These are phyloP conservation scores for Astyanax mexicanus DNA, from an alignment of 2,797 vertebrate genomes.

Conservation along the genomic window DNA sequence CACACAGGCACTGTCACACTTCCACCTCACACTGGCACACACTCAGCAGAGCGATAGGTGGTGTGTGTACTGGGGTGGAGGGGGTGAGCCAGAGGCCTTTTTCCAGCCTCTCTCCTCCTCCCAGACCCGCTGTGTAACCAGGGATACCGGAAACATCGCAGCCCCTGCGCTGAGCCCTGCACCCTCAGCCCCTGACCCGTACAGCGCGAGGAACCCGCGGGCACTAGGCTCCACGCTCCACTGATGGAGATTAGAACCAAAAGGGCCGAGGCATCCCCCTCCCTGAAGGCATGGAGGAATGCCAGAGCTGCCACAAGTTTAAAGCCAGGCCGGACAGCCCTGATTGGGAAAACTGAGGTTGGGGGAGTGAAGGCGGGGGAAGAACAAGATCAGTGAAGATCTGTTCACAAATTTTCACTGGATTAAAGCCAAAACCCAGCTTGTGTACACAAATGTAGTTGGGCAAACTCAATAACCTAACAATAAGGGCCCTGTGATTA, in stretches of 20 bases:
- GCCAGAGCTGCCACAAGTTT: slow-evolving; percentile 75
- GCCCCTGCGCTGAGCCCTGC: slow-evolving; percentile 67
- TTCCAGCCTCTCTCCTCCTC: slow-evolving; percentile 51
- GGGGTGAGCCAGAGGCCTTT: slow-evolving; percentile 12
- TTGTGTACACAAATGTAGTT: too few species aligned
- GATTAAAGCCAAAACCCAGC: not conserved
- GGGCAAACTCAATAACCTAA: too few species aligned
- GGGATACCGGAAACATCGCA: slow-evolving; percentile 81
- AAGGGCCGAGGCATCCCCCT: slow-evolving; percentile 59
- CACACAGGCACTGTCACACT: slow-evolving; percentile 71
- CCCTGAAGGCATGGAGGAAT: slow-evolving; percentile 69
- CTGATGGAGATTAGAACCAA: slow-evolving; percentile 77
- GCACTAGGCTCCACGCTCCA: slow-evolving; percentile 72
- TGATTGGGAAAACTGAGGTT: slow-evolving; percentile 38
- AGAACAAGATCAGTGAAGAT: slow-evolving; percentile 21
- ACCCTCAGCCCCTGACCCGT: slow-evolving; percentile 52
- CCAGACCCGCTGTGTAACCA: slow-evolving; percentile 78
- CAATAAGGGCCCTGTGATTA: too few species aligned
- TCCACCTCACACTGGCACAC: slow-evolving; percentile 78
- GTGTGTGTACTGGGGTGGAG: not conserved
- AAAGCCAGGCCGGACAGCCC: slow-evolving; percentile 71
- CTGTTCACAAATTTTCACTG: not conserved
- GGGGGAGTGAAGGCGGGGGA: too few species aligned
- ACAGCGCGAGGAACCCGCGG: slow-evolving; percentile 61
- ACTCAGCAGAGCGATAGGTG: slow-evolving; percentile 69